These are phyloP conservation scores for Zoanthus solanderi DNA, from an alignment of 92 coral and sea anemone species.

Conservation along the genomic window DNA sequence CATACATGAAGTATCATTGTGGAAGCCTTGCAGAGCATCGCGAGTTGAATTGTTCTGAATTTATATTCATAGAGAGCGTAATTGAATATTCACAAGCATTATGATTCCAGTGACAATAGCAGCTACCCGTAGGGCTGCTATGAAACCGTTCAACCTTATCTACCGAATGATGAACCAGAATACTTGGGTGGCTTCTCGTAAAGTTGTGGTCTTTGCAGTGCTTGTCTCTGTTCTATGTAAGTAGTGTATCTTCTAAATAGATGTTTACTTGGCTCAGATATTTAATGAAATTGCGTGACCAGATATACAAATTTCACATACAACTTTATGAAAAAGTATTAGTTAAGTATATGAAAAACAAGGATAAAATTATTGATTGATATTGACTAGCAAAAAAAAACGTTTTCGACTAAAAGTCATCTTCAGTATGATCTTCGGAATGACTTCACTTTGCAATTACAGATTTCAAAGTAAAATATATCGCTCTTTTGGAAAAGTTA, in stretches of 20 bases:
- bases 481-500: not conserved
- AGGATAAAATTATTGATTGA: too few relatives aligned
- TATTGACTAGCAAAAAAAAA: too few relatives aligned
- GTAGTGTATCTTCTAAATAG: not conserved
- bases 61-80: too few relatives aligned
- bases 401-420: too few relatives aligned
- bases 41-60: too few relatives aligned
- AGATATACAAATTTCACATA: too few relatives aligned
- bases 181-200: not conserved
- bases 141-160: conserved; percentile 16
- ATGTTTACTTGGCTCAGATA: too few relatives aligned
- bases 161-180: not conserved
- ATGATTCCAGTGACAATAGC: conserved; percentile 6
- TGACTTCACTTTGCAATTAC: not conserved
- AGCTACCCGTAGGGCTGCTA: not conserved
- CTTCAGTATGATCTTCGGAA: not conserved
- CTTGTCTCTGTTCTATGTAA: not conserved
- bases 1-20: too few relatives aligned
- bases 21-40: too few relatives aligned
- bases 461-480: not conserved
- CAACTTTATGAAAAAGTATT: too few relatives aligned
- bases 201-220: not conserved
- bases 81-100: not conserved
- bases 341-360: too few relatives aligned
- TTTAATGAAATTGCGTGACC: too few relatives aligned